phyloP scores from a whole-genome alignment of 2,113 vertebrate genomes.

The Mastomys natalensis region DNA sequence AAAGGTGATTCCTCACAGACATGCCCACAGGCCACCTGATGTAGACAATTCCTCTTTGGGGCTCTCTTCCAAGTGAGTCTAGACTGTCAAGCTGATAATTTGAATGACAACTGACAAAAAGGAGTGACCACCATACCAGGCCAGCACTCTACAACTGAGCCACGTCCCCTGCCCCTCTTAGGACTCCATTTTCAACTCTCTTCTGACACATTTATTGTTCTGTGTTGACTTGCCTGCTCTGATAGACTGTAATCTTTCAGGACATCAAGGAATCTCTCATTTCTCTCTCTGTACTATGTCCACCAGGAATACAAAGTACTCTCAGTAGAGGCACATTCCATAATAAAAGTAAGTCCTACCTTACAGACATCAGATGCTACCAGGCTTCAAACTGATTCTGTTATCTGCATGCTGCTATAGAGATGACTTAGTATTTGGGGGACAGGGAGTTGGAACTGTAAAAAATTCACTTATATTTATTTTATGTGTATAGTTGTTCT shows the following conservation, averaged over 20 bases:
- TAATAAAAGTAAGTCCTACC: background rate
- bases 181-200: background rate
- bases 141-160: background rate
- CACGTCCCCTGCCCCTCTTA: no score
- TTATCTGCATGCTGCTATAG: background rate
- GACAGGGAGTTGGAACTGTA: no score
- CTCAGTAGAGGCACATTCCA: background rate
- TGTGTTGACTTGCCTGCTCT: conserved; percentile 14
- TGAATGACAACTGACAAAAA: background rate
- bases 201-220: background rate
- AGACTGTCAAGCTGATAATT: background rate
- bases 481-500: background rate
- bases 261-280: background rate
- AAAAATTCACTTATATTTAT: background rate
- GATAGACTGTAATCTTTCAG: conserved; percentile 4
- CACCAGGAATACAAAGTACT: background rate
- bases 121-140: background rate
- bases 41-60: background rate
- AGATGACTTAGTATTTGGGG: background rate
- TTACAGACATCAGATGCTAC: background rate
- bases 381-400: background rate
- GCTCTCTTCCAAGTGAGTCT: no score
- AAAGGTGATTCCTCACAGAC: background rate
- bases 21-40: background rate
- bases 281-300: background rate